phyloP scores from a whole-genome alignment of 2,113 vertebrate species.

The Notothenia rossii region DNA sequence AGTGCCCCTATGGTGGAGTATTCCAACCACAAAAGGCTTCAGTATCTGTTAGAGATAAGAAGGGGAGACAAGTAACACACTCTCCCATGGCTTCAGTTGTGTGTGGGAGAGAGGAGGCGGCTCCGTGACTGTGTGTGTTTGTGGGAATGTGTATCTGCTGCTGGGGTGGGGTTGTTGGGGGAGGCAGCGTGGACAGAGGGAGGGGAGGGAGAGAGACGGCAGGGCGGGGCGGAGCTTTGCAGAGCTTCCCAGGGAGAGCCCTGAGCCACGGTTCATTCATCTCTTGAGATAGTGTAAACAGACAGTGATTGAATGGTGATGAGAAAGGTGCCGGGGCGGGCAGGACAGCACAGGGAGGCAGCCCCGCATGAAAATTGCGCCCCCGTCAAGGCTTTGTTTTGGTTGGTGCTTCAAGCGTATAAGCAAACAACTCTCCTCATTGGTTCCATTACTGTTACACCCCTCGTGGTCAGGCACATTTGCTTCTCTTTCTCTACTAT shows the following conservation, averaged over 20 bases:
- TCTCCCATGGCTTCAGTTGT: constrained; percentile 54
- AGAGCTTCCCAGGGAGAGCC: constrained; percentile 78
- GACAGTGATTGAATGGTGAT: constrained; percentile 85
- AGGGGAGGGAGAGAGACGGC: constrained; percentile 1
- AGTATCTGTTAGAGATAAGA: constrained; percentile 81
- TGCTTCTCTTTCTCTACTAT: constrained; percentile 52
- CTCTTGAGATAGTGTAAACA: constrained; percentile 83
- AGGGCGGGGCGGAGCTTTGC: constrained; percentile 57
- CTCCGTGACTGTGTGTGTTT: constrained; percentile 46
- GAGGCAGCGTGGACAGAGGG: constrained; percentile 17
- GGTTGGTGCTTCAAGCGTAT: constrained; percentile 70
- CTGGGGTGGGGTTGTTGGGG: constrained; percentile 56
- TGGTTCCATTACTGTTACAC: constrained; percentile 72
- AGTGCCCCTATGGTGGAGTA: constrained; percentile 57
- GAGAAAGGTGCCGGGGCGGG: constrained; percentile 75
- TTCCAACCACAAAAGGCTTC: constrained; percentile 70
- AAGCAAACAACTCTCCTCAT: constrained; percentile 75
- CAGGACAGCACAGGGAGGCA: constrained; percentile 53
- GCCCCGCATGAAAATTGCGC: constrained; percentile 73
- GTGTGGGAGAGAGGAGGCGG: constrained; percentile 57
- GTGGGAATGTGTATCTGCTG: constrained; percentile 10
- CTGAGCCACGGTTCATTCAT: constrained; percentile 79
- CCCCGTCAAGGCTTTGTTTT: constrained; percentile 74
- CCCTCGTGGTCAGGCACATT: constrained; percentile 56
- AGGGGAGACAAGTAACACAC: constrained; percentile 63